Base-by-base conservation (phyloP, 2,797 vertebrate species). In the Loris lydekkerianus region DNA sequence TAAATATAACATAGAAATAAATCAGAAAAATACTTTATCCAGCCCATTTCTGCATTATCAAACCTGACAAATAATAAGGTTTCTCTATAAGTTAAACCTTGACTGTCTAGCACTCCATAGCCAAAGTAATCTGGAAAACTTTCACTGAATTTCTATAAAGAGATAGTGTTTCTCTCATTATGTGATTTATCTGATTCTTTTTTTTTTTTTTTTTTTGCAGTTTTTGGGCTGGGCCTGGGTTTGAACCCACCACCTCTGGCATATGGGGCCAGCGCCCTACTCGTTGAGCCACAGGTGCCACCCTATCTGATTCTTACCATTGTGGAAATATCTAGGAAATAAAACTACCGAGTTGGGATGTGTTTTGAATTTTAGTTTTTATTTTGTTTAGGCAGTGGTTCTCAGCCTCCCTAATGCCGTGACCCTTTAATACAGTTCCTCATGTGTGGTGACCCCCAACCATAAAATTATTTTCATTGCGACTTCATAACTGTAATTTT, bases 361-460 rank as follows among this genome's bases (percentile, higher is more conserved):
- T 82, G 58, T 80, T 89, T 91, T 37, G 31, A 78, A n/a, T 81
- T 93, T 96, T 73, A 56, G 37, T 43, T 94, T 88, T 97, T 84
- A 49, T 92, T 91, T 93, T 86, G 46, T 10, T 49, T 49, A 49
- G 46, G 13, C 46, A 49, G 46, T 13, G 46, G 46, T 49, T 49
- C 46, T 49, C 46, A 49, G 14, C 13, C 11, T 49, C 11, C 46
- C 46, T 49, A 13, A 49, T 3, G 46, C 46, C 11, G 46, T 11
- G 46, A 14, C 46, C 46, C 46, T 49, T 49, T 49, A 49, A 49
- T 49, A 14, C 46, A 14, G 46, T 49, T 49, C 46, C 46, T 49
- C 46, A 49, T 49, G 2, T 10, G 6, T 13, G 46, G 11, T 13
- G 13, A 13, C 46, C 46, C 46, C 46, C 46, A 89, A 43, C 43